A percentile compares a stretch with the other conserved stretches of the same genome.
These are phyloP conservation scores for Spilosoma lubricipeda DNA, from an alignment of 2,888 invertebrate genomes.

Conservation along the genomic window DNA sequence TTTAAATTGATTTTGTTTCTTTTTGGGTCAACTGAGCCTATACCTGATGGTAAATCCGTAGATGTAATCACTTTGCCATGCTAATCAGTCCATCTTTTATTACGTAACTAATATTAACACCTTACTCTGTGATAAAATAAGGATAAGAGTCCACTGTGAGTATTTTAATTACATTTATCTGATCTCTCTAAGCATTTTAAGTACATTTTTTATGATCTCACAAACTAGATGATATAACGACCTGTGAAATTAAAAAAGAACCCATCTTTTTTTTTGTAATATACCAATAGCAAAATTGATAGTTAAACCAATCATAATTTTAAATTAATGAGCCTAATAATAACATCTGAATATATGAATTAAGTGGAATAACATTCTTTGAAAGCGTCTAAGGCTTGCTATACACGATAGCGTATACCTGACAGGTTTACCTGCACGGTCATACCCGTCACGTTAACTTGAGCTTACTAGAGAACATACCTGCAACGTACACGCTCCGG, in stretches of 20 bases:
- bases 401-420: too few species aligned
- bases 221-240: not conserved
- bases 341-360: not conserved
- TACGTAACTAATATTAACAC: slow-evolving; percentile 22
- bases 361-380: not conserved
- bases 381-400: not conserved
- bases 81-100: slow-evolving; percentile 1
- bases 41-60: not conserved
- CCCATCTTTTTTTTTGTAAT: not conserved
- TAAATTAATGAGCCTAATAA: not conserved
- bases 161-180: slow-evolving; percentile 50
- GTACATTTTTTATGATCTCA: slow-evolving; percentile 16
- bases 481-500: too few species aligned
- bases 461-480: too few species aligned
- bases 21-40: not conserved
- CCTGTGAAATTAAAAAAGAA: not conserved
- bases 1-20: not conserved
- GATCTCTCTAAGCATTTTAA: slow-evolving; percentile 42
- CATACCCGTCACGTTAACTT: too few species aligned
- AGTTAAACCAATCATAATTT: not conserved
- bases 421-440: too few species aligned
- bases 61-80: not conserved
- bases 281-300: not conserved
- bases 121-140: slow-evolving; percentile 27
- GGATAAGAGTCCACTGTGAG: slow-evolving; percentile 40